Base-by-base conservation (phyloP, 53 echinoderm and acorn worm species). In the Astropecten irregularis region DNA sequence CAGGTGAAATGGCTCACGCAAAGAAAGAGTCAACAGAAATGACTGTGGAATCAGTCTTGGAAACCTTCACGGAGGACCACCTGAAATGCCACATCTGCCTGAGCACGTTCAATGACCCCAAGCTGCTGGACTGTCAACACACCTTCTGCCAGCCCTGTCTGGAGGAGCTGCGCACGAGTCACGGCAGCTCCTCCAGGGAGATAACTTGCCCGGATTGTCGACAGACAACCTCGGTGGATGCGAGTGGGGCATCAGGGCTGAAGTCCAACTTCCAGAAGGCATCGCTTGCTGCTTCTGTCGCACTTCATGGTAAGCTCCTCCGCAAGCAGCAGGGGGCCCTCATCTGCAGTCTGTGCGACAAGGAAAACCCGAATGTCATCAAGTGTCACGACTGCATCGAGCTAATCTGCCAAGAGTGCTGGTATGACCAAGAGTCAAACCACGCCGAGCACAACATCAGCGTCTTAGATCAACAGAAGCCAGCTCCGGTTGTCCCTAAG, bases 141-240 rank as follows among this genome's bases (percentile, higher is more conserved):
- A 71, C 71, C 33, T 71, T 71, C 71, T 71, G 71, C 71, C 49
- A 28, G 34, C 21, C 51, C 28, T 71, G 71, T 35, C 28, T 71
- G 2, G 71, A 36, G 15, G 20, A 35, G 32, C 34, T 71, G 9
- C 33, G 31, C 5, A 69, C 5, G 1, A 46, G 69, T 37, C 11
- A 48, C 26, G 9, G 27, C 21, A 8, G 5, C 1, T 6, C 40
- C 47, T 18, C 16, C 11, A 28, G 27, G 13, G 49, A 51, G 10
- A 22, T 71, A 0, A 42, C 9, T 36, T 71, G 71, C 13, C 71
- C 71, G 9, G 34, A 19, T 0, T 71, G 71, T 35, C 50, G 71
- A 33, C 15, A 0, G 0, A 52, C 2, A 16, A 71, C 53, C 16
- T 23, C 71, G 7, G 14, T 71, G 71, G 2, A 6, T 8, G 34